Evolutionary conservation across 2,888 invertebrate species (phyloP).

Genomic region (Steinernema hermaphroditum): DNA sequence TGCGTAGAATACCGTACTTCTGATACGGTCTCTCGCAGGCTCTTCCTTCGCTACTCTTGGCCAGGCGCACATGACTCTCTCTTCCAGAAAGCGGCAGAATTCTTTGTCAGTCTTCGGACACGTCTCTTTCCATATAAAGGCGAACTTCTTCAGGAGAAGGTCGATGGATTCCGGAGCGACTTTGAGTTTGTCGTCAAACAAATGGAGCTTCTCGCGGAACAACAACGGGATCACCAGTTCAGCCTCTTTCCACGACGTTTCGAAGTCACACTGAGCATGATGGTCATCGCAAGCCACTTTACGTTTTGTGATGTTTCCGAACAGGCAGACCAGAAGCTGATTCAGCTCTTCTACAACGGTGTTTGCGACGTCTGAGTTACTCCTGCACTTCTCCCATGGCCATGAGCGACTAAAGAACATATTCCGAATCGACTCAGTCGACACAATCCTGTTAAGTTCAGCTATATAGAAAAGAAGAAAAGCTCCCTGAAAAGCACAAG

Average conservation of each 20-base stretch:
- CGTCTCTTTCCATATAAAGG: constrained; percentile 4
- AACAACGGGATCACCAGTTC: constrained; percentile 31
- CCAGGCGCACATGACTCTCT: neutral
- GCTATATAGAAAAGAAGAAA: neutral
- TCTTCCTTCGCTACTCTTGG: neutral
- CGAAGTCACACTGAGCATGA: neutral
- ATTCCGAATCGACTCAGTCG: neutral
- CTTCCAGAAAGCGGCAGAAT: neutral
- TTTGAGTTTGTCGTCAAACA: constrained; percentile 34
- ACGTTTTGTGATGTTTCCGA: neutral
- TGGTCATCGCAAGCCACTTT: constrained; percentile 1
- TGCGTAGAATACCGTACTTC: constrained; percentile 12
- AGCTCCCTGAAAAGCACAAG: neutral
- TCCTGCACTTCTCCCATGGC: neutral
- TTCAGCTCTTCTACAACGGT: neutral
- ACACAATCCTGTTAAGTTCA: neutral
- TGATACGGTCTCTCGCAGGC: neutral
- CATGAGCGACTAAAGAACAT: neutral
- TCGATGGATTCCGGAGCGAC: constrained; percentile 30
- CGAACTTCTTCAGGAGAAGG: constrained; percentile 27
- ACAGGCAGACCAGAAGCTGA: neutral
- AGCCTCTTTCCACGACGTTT: constrained; percentile 14
- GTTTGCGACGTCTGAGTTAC: neutral
- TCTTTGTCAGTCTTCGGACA: neutral
- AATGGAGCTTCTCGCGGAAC: constrained; percentile 34